Conservation (phyloP, 2,797 vertebrate genomes). For the Mastacembelus armatus region DNA sequence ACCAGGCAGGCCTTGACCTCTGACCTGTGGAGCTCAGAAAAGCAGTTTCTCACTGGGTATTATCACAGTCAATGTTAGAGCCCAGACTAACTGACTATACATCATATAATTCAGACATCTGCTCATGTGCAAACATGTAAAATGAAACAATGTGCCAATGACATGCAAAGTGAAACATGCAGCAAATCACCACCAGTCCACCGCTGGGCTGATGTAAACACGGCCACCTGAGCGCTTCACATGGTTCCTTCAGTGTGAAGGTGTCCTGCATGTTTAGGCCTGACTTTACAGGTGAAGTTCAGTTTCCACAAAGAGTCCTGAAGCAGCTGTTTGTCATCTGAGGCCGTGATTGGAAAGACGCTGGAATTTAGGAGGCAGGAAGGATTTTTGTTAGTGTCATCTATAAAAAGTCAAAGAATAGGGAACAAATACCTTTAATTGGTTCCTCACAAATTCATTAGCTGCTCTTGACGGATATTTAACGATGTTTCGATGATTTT, state of each 20-base stretch:
- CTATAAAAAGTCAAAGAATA: too few relatives aligned
- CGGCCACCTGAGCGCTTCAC: too few relatives aligned
- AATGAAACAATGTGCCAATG: not conserved
- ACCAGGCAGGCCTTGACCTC: constrained; percentile 9
- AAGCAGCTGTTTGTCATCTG: too few relatives aligned
- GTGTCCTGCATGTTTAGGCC: not conserved
- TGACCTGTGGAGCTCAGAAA: constrained; percentile 1
- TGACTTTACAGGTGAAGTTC: not conserved
- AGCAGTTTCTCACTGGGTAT: rapidly evolving
- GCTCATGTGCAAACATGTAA: not conserved
- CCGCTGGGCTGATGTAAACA: too few relatives aligned
- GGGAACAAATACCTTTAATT: too few relatives aligned
- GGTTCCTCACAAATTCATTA: too few relatives aligned
- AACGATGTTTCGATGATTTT: too few relatives aligned
- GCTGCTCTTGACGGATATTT: too few relatives aligned
- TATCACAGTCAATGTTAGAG: not conserved
- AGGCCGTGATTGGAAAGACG: too few relatives aligned
- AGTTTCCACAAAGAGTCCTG: not conserved
- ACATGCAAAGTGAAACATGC: not conserved
- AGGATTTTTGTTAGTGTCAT: too few relatives aligned
- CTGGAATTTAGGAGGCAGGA: not conserved
- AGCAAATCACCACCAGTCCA: too few relatives aligned
- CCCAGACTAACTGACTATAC: not conserved
- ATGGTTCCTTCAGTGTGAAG: not conserved
- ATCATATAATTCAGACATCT: constrained; percentile 1